phyloP scores from a whole-genome alignment of 2,888 invertebrate species.

The Schizotus pectinicornis region DNA sequence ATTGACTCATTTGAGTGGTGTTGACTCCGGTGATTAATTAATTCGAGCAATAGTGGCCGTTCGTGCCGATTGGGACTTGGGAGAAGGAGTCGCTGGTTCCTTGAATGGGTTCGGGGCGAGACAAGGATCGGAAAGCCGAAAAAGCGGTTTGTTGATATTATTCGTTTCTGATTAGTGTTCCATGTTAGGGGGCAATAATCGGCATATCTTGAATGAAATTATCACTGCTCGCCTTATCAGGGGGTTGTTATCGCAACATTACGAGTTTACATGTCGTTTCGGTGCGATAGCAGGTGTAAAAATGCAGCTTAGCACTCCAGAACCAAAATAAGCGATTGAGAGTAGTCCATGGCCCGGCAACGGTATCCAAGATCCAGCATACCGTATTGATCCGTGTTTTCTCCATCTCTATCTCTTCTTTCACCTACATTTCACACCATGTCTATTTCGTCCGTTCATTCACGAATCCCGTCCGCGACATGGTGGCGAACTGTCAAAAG shows the following conservation, averaged over 20 bases:
- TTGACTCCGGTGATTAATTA: no score
- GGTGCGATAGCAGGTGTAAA: background rate
- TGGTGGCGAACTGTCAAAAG: constrained; percentile 29
- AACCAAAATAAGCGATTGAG: constrained; percentile 6
- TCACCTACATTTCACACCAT: constrained; percentile 45
- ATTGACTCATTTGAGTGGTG: no score
- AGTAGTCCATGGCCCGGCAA: constrained; percentile 19
- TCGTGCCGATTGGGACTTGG: background rate
- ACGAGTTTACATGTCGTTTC: constrained; percentile 4
- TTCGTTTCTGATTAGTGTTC: constrained; percentile 14
- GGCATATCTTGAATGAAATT: constrained; percentile 36
- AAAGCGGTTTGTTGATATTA: constrained; percentile 5
- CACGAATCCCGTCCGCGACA: constrained; percentile 41
- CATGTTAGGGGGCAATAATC: constrained; percentile 26
- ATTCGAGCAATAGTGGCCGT: background rate
- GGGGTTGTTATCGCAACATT: constrained; percentile 3
- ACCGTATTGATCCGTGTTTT: constrained; percentile 51
- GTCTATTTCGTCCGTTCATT: constrained; percentile 46
- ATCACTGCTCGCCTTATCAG: constrained; percentile 28
- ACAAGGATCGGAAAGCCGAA: background rate
- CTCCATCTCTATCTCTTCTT: constrained; percentile 49
- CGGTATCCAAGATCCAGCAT: constrained; percentile 43
- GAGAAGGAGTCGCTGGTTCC: background rate
- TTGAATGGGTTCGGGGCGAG: constrained; percentile 10
- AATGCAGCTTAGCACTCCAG: background rate